A percentile compares a stretch with the other conserved stretches of the same genome.
Conservation (phyloP, 1,140 invertebrate species). For the Zaprionus inermis region DNA sequence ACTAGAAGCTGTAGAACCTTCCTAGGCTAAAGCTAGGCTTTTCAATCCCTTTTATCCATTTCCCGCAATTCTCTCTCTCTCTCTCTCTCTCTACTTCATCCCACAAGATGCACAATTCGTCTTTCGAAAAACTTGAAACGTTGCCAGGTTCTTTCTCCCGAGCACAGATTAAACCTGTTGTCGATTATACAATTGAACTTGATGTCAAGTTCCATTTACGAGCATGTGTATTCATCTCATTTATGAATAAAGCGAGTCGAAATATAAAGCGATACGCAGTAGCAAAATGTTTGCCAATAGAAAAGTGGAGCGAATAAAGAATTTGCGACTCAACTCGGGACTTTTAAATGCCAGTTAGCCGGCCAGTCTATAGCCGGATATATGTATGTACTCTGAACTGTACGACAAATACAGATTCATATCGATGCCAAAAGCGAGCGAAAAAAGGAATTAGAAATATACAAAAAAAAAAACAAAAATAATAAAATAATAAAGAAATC, state of each 20-base stretch:
- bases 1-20: no score
- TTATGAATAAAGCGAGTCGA: slow-evolving; percentile 1
- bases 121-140: slow-evolving; percentile 1
- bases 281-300: slow-evolving; percentile 12
- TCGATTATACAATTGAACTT: slow-evolving; percentile 13
- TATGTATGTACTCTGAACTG: background rate
- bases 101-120: background rate
- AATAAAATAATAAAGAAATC: slow-evolving; percentile 49
- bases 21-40: no score
- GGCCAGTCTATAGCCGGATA: slow-evolving; percentile 15
- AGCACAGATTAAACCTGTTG: background rate
- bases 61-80: background rate
- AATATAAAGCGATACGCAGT: slow-evolving; percentile 31
- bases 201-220: slow-evolving; percentile 17
- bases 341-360: slow-evolving; percentile 56
- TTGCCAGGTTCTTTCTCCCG: background rate
- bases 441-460: slow-evolving; percentile 42
- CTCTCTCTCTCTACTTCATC: background rate
- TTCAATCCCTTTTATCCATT: no score
- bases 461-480: slow-evolving; percentile 47
- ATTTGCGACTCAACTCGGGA: slow-evolving; percentile 20
- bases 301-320: slow-evolving; percentile 27
- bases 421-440: slow-evolving; percentile 11
- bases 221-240: slow-evolving; percentile 2
- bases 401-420: slow-evolving; percentile 36